These are phyloP conservation scores for Terebella lapidaria DNA, from an alignment of 2,888 invertebrate genomes.

Conservation along the genomic window DNA sequence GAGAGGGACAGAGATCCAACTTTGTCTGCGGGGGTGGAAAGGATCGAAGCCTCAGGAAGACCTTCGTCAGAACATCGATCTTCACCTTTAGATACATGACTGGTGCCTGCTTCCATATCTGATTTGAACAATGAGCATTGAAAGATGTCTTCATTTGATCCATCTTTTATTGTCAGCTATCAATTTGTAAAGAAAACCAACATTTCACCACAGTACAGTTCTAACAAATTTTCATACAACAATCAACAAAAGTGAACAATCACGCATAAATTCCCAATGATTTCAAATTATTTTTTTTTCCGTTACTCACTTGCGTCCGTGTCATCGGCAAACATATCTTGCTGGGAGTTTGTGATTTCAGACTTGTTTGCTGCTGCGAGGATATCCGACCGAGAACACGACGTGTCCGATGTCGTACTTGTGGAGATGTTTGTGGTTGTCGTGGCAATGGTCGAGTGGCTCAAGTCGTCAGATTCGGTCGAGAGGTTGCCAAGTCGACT, in stretches of 20 bases:
- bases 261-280: not conserved
- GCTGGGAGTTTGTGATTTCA: too few relatives aligned
- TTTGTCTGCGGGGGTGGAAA: not conserved
- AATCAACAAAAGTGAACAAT: too few relatives aligned
- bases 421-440: not conserved
- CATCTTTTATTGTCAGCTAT: too few relatives aligned
- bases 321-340: not conserved
- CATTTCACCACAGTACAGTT: too few relatives aligned
- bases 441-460: not conserved
- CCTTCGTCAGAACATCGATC: not conserved
- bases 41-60: too few relatives aligned
- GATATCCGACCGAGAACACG: too few relatives aligned
- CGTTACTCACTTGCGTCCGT: not conserved
- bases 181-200: too few relatives aligned
- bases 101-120: not conserved
- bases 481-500: not conserved
- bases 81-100: not conserved
- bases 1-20: not conserved
- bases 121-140: too few relatives aligned
- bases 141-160: too few relatives aligned
- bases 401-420: constrained; percentile 1
- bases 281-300: not conserved
- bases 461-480: not conserved
- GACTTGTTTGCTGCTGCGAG: too few relatives aligned
- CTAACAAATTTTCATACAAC: too few relatives aligned